Evolutionary conservation across 2,888 invertebrate species (phyloP).

Genomic region (Tridacna crocea): DNA sequence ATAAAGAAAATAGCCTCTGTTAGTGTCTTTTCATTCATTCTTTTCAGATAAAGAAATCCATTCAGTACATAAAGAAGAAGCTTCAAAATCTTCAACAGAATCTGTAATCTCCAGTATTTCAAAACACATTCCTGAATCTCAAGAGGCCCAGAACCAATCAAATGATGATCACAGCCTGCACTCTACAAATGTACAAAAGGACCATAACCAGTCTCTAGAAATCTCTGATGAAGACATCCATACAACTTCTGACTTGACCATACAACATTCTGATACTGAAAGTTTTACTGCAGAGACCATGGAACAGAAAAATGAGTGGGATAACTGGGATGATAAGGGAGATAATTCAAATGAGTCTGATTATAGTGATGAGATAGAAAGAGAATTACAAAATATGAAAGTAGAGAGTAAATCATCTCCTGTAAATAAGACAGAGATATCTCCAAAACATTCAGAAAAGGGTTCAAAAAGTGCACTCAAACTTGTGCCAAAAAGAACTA

Average conservation of each 20-base stretch:
- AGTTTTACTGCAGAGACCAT: conserved; percentile 9
- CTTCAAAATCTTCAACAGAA: neutral
- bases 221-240: conserved; percentile 6
- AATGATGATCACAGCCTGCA: conserved; percentile 1
- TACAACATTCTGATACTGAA: conserved; percentile 22
- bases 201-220: conserved; percentile 2
- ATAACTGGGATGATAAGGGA: conserved; percentile 64
- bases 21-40: too few species aligned
- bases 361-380: conserved; percentile 67
- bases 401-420: neutral
- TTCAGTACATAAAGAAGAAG: neutral
- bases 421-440: neutral
- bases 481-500: conserved; percentile 23
- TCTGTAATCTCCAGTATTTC: neutral
- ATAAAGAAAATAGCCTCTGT: too few species aligned
- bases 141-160: neutral
- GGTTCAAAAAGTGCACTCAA: conserved; percentile 16
- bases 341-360: conserved; percentile 41
- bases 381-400: conserved; percentile 54
- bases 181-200: neutral
- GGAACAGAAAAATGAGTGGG: conserved; percentile 56
- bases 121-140: conserved; percentile 18
- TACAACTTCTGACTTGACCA: neutral
- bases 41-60: conserved; percentile 25
- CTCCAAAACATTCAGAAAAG: conserved; percentile 3